These are phyloP conservation scores for Noturus placidus DNA, from an alignment of 2,113 vertebrate genomes.

Conservation along the genomic window DNA sequence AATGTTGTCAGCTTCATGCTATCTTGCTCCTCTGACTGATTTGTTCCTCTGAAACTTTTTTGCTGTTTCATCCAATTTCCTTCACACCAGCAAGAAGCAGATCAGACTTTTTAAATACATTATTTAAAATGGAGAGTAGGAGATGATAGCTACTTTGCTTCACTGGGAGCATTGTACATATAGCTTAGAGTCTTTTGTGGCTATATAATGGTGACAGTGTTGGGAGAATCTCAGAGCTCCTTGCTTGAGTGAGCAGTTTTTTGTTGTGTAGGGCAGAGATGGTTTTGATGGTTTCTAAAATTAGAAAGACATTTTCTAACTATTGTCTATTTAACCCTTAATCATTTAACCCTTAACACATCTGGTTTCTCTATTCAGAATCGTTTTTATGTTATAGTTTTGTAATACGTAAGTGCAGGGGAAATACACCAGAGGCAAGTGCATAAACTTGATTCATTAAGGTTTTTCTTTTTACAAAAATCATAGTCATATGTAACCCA, in stretches of 20 bases:
- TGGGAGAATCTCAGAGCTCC: not conserved
- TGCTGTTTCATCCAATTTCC: slow-evolving; percentile 42
- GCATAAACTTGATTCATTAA: not conserved
- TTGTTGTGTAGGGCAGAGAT: not conserved
- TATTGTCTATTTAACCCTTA: not conserved
- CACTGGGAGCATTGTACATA: slow-evolving; percentile 26
- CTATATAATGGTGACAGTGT: not conserved
- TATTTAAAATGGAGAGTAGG: slow-evolving; percentile 38
- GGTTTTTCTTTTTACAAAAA: not conserved
- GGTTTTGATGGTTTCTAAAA: not conserved
- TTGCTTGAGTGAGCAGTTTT: not conserved
- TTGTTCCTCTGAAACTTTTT: slow-evolving; percentile 44
- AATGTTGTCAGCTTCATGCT: slow-evolving; percentile 3
- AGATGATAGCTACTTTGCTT: slow-evolving; percentile 37
- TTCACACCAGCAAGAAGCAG: slow-evolving; percentile 35
- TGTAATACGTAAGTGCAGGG: not conserved
- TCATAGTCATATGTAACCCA: no score
- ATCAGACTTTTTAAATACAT: slow-evolving; percentile 44
- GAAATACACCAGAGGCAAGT: not conserved
- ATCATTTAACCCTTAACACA: not conserved
- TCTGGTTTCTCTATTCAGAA: not conserved
- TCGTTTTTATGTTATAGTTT: not conserved
- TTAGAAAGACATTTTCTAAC: not conserved
- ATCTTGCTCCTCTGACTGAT: slow-evolving; percentile 42
- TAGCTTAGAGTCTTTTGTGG: slow-evolving; percentile 4